Evolutionary conservation across 2,113 vertebrate species (phyloP).

Genomic region (Syngnathoides biaculeatus): DNA sequence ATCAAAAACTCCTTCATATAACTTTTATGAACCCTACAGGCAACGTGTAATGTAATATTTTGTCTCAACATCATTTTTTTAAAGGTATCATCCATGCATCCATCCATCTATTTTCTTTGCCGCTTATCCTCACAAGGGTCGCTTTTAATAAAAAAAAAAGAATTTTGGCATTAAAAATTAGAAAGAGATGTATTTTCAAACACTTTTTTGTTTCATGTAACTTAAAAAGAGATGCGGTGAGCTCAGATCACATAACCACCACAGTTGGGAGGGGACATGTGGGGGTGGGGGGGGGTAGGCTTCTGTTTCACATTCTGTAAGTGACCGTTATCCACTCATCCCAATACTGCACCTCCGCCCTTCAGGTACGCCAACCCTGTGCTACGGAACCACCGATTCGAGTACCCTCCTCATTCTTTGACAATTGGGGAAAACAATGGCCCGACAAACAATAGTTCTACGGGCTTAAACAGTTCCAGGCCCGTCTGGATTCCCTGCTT

Average conservation of each 20-base stretch:
- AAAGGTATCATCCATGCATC: too few species aligned
- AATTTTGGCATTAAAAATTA: too few species aligned
- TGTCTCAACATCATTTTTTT: neutral
- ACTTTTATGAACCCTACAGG: neutral
- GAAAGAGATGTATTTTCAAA: too few species aligned
- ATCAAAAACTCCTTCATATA: neutral
- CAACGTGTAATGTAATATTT: neutral
- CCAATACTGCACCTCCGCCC: neutral
- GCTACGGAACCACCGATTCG: too few species aligned
- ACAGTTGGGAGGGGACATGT: too few species aligned
- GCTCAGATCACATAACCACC: too few species aligned
- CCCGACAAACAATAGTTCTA: neutral
- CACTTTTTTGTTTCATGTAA: too few species aligned
- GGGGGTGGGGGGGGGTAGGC: too few species aligned
- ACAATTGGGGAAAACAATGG: neutral
- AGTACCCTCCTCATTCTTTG: neutral
- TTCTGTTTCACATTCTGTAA: neutral
- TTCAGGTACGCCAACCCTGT: neutral
- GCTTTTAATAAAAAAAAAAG: too few species aligned
- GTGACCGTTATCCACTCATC: neutral
- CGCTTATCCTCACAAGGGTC: too few species aligned
- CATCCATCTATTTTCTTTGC: too few species aligned
- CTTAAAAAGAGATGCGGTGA: too few species aligned
- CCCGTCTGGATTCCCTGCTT: constrained; percentile 19
- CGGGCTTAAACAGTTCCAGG: neutral